A percentile compares a stretch with the other conserved stretches of the same genome.
phyloP scores from a whole-genome alignment of 2,888 invertebrate genomes.

The Trileptium ribeirensis region DNA sequence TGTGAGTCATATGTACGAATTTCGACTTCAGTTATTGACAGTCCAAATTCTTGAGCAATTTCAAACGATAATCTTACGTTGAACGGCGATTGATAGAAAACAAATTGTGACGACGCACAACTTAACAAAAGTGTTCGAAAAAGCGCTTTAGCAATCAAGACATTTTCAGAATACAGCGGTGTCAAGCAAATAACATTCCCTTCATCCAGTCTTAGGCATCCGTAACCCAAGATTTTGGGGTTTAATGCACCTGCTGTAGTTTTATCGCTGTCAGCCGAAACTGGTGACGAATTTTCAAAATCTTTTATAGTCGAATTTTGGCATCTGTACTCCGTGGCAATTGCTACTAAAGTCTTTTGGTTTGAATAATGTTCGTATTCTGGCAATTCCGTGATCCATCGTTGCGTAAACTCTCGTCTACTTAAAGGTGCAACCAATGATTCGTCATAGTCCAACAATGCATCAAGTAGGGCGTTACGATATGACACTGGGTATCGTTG shows the following conservation, averaged over 20 bases:
- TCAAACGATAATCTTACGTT: background rate
- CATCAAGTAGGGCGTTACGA: background rate
- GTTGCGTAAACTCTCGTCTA: background rate
- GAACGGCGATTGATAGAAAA: background rate
- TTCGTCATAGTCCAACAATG: background rate
- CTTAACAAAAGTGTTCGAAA: background rate
- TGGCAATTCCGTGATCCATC: background rate
- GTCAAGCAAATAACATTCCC: background rate
- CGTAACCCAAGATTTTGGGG: background rate
- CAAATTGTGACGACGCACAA: background rate
- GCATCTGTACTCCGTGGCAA: background rate
- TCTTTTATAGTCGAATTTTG: no score
- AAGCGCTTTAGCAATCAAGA: background rate
- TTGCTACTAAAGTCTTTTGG: background rate
- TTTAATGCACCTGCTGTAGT: no score
- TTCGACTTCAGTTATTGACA: background rate
- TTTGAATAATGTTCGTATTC: background rate
- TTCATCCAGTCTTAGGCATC: background rate
- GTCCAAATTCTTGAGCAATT: background rate
- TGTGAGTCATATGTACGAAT: background rate
- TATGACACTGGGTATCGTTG: background rate
- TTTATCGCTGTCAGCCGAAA: no score
- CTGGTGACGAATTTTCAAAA: no score
- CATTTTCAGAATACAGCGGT: background rate
- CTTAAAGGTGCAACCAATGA: background rate